Percentiles rank a stretch among this genome's conserved stretches.
Conservation (phyloP, 2,797 vertebrate species). For the Sciurus vulgaris region DNA sequence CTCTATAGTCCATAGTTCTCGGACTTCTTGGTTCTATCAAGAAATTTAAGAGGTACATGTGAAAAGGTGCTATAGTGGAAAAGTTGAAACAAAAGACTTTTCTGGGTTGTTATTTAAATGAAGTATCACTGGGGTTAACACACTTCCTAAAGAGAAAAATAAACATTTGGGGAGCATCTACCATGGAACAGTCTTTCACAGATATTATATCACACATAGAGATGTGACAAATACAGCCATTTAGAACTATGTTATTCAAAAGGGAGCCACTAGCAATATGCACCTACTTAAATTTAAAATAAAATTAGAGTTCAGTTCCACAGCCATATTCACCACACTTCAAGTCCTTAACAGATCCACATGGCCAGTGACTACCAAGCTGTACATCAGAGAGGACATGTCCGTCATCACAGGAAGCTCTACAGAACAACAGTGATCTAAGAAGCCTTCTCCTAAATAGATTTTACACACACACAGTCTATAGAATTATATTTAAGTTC, state of each 20-base stretch:
- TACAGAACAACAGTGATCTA: not conserved
- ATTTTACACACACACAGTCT: not conserved
- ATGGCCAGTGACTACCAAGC: not conserved
- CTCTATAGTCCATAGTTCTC: not conserved
- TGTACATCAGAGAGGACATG: not conserved
- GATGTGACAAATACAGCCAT: not conserved
- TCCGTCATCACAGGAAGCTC: not conserved
- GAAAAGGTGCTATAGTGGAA: not conserved
- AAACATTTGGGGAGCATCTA: not conserved
- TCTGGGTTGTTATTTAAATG: not conserved
- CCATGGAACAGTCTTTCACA: not conserved
- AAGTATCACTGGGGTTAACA: not conserved
- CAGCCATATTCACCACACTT: not conserved
- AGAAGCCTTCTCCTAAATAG: not conserved
- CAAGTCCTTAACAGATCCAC: not conserved
- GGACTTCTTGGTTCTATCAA: not conserved
- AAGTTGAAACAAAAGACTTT: not conserved
- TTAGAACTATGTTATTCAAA: not conserved
- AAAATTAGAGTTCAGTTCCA: not conserved
- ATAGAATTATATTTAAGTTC: not conserved
- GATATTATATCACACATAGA: not conserved
- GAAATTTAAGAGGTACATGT: not conserved
- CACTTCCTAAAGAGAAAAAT: not conserved
- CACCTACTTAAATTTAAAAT: not conserved
- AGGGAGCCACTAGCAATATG: not conserved